Conservation (phyloP, 2,113 vertebrate species). For the Cottus gobio region DNA sequence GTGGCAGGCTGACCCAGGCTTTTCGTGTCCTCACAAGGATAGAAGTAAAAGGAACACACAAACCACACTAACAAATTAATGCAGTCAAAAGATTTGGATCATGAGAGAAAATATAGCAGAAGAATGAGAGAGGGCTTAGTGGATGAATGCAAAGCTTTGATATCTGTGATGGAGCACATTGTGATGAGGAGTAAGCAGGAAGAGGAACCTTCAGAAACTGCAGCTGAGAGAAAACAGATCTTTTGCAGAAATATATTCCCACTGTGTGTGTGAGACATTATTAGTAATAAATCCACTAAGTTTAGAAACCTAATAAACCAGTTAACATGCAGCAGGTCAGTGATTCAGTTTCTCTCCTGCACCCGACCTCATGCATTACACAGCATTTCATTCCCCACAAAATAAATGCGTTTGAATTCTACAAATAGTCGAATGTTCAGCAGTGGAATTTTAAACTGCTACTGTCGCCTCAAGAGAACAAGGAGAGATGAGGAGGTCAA, state of each 20-base stretch:
- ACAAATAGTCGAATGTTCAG: background rate
- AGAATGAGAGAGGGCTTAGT: conserved; percentile 19
- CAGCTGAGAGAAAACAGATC: conserved; percentile 5
- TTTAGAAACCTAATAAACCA: background rate
- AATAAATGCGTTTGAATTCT: background rate
- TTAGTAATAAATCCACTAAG: background rate
- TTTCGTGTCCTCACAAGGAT: too few species aligned
- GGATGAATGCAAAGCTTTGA: conserved; percentile 39
- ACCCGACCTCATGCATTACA: background rate
- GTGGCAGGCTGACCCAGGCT: too few species aligned
- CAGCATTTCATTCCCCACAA: background rate
- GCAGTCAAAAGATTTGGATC: background rate
- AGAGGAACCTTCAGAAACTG: conserved; percentile 9
- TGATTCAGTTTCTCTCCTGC: background rate
- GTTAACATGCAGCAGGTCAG: background rate
- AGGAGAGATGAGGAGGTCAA: background rate
- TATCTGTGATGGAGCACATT: conserved; percentile 33
- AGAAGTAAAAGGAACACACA: background rate
- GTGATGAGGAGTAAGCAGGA: conserved; percentile 13
- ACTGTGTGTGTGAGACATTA: background rate
- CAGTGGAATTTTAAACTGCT: background rate
- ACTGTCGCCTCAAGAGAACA: background rate
- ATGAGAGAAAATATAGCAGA: conserved; percentile 14
- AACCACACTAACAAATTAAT: background rate
- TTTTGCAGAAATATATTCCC: background rate